A percentile compares a stretch with the other conserved stretches of the same genome.
phyloP scores from a whole-genome alignment of 2,888 invertebrate genomes.

The Disparrhopalites patrizii region DNA sequence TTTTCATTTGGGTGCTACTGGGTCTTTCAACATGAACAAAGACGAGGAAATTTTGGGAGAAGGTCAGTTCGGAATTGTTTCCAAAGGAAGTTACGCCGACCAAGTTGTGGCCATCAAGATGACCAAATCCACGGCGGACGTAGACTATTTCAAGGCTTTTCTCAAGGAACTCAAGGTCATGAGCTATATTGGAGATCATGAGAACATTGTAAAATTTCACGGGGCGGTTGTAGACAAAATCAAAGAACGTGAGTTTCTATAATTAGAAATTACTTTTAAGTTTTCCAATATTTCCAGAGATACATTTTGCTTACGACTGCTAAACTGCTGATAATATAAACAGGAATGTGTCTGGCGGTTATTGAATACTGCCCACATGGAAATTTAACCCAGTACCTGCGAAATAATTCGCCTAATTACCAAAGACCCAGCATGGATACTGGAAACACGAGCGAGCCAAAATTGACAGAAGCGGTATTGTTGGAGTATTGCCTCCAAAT shows the following conservation, averaged over 20 bases:
- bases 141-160: neutral
- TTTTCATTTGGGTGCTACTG: no score
- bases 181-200: neutral
- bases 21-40: neutral
- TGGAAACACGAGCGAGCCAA: neutral
- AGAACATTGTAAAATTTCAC: neutral
- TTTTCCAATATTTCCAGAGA: neutral
- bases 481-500: neutral
- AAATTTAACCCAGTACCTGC: neutral
- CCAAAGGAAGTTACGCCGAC: neutral
- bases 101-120: neutral
- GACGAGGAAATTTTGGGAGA: neutral
- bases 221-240: slow-evolving; percentile 2
- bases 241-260: neutral
- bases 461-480: neutral
- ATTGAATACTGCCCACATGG: neutral
- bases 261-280: neutral
- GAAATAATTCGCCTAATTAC: neutral
- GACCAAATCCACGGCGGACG: neutral
- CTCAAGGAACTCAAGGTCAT: slow-evolving; percentile 1
- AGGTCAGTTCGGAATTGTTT: neutral
- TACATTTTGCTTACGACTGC: neutral
- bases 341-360: slow-evolving; percentile 1
- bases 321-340: neutral
- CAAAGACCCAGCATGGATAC: neutral